Conservation (phyloP, 2,797 vertebrate species). For the Bryconaethiops microstoma region DNA sequence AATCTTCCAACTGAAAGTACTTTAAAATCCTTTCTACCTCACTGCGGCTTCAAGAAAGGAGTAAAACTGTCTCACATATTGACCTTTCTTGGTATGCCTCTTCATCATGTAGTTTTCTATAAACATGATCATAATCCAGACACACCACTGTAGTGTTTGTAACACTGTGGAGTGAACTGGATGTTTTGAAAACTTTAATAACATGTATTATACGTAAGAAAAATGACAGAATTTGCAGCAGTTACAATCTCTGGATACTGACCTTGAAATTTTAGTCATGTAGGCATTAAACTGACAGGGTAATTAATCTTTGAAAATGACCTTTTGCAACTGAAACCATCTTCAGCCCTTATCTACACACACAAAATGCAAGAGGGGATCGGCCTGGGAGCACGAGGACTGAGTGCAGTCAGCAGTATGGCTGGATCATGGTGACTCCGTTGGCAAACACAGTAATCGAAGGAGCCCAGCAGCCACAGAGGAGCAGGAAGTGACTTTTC, state of each 20-base stretch:
- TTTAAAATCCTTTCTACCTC: not conserved
- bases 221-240: not conserved
- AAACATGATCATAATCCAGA: not conserved
- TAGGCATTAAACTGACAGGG: not conserved
- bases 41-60: not conserved
- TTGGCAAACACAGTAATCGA: slow-evolving; percentile 7
- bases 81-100: not conserved
- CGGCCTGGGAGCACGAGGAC: slow-evolving; percentile 1
- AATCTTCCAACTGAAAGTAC: not conserved
- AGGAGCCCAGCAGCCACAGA: slow-evolving; percentile 12
- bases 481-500: slow-evolving; percentile 41
- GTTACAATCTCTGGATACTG: slow-evolving; percentile 7
- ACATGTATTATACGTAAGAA: not conserved
- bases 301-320: slow-evolving; percentile 30
- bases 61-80: not conserved
- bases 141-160: not conserved
- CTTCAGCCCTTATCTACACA: slow-evolving; percentile 10
- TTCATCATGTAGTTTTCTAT: not conserved
- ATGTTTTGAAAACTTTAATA: too few relatives aligned
- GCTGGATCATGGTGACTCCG: slow-evolving; percentile 11
- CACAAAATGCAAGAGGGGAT: slow-evolving; percentile 5
- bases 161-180: too few relatives aligned
- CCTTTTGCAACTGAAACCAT: slow-evolving; percentile 5
- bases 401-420: not conserved
- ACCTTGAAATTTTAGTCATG: not conserved